These are phyloP conservation scores for Petromus typicus DNA, from an alignment of 2,113 vertebrate species.

Conservation along the genomic window DNA sequence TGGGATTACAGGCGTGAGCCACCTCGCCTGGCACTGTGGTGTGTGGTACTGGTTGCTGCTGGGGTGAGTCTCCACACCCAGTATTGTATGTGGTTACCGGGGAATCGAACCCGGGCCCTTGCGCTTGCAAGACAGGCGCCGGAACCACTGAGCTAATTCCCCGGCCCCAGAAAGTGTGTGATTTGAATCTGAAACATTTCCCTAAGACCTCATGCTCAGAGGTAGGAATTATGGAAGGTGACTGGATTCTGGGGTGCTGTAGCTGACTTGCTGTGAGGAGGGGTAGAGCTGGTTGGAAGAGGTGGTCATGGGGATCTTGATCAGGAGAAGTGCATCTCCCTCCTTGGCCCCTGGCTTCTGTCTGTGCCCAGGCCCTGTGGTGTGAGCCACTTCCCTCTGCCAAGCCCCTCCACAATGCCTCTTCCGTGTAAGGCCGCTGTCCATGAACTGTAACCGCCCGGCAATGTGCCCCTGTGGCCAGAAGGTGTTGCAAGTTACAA, in stretches of 20 bases:
- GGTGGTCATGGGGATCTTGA: background rate
- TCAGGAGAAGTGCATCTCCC: background rate
- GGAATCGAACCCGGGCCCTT: too few relatives aligned
- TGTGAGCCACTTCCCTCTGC: background rate
- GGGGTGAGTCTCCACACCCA: too few relatives aligned
- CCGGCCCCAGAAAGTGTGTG: background rate
- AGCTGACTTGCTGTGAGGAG: background rate
- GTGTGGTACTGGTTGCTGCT: too few relatives aligned
- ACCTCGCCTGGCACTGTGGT: too few relatives aligned
- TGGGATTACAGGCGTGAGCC: too few relatives aligned
- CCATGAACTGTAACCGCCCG: background rate
- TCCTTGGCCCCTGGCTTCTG: background rate
- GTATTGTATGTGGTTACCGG: too few relatives aligned
- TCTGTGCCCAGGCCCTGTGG: background rate
- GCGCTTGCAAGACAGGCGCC: too few relatives aligned
- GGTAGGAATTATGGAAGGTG: background rate
- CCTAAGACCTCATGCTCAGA: background rate
- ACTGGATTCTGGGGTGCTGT: background rate
- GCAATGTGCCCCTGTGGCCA: too few relatives aligned
- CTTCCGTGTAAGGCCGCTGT: background rate
- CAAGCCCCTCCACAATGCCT: background rate
- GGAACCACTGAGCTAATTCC: too few relatives aligned
- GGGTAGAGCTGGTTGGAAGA: background rate
- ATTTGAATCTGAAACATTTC: background rate
- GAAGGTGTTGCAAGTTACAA: background rate